Percentiles rank a stretch among this genome's conserved stretches.
Evolutionary conservation across 2,888 invertebrate species (phyloP).

Genomic region (Phengaris arion): DNA sequence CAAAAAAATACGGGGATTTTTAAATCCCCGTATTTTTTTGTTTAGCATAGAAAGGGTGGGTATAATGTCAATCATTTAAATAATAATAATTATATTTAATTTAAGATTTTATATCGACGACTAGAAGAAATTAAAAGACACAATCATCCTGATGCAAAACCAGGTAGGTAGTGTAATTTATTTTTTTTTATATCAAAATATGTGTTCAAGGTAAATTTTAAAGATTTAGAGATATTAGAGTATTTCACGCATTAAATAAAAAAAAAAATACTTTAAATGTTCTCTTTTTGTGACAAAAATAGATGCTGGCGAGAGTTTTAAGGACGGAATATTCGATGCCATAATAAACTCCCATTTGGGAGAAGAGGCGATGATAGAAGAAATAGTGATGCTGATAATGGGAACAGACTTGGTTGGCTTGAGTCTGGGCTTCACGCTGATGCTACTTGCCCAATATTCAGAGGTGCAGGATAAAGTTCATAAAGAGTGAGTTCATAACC

Average conservation of each 20-base stretch:
- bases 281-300: background rate
- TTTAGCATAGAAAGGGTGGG: too few species aligned
- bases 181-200: too few species aligned
- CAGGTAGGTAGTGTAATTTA: too few species aligned
- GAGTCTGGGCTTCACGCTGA: slow-evolving; percentile 6
- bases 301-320: background rate
- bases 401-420: background rate
- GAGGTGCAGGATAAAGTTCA: background rate
- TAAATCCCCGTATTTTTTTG: too few species aligned
- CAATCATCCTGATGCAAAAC: background rate
- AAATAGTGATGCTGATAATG: background rate
- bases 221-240: too few species aligned
- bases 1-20: too few species aligned
- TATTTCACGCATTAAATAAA: too few species aligned
- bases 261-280: background rate
- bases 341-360: background rate
- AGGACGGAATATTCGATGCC: slow-evolving; percentile 1
- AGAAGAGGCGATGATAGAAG: background rate
- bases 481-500: background rate
- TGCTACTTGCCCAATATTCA: background rate
- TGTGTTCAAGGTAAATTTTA: too few species aligned
- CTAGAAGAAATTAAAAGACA: background rate
- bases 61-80: too few species aligned
- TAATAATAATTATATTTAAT: background rate
- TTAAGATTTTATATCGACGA: background rate